Evolutionary conservation across 2,113 vertebrate genomes (phyloP).

Genomic region (Galemys pyrenaicus): DNA sequence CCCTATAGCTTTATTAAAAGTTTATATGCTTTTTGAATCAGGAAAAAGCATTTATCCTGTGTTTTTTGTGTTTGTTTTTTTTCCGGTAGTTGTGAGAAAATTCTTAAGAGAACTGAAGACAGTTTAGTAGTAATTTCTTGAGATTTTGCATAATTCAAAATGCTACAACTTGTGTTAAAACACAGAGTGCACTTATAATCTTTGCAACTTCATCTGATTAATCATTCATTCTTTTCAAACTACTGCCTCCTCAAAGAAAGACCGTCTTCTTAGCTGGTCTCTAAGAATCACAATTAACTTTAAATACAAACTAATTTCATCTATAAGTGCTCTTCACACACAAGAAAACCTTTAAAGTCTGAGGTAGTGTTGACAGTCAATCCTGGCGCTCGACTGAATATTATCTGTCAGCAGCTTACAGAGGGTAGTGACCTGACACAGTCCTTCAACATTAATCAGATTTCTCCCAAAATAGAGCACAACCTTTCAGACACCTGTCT

Average conservation of each 20-base stretch:
- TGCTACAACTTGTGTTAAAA: constrained; percentile 42
- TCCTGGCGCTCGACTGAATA: constrained; percentile 77
- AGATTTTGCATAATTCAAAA: constrained; percentile 46
- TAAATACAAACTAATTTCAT: constrained; percentile 68
- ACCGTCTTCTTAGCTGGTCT: neutral
- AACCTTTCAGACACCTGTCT: constrained; percentile 82
- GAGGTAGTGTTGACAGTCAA: constrained; percentile 74
- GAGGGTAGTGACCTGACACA: constrained; percentile 74
- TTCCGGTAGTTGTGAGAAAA: constrained; percentile 18
- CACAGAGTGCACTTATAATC: neutral
- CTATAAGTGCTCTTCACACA: constrained; percentile 76
- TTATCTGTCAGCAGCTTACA: constrained; percentile 80
- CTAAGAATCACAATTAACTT: constrained; percentile 59
- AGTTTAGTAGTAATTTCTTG: constrained; percentile 1
- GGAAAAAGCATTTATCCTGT: neutral
- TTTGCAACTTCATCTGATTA: constrained; percentile 45
- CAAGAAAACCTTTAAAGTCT: constrained; percentile 70
- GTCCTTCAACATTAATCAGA: constrained; percentile 84
- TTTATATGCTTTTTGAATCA: constrained; percentile 29
- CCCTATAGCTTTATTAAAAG: neutral
- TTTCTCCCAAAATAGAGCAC: constrained; percentile 84
- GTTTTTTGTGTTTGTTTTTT: too few relatives aligned
- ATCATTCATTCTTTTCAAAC: constrained; percentile 52
- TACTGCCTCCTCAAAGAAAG: constrained; percentile 25
- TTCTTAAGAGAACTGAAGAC: neutral